phyloP scores from a whole-genome alignment of 2,113 vertebrate genomes.

The Cricetomys ansorgei region DNA sequence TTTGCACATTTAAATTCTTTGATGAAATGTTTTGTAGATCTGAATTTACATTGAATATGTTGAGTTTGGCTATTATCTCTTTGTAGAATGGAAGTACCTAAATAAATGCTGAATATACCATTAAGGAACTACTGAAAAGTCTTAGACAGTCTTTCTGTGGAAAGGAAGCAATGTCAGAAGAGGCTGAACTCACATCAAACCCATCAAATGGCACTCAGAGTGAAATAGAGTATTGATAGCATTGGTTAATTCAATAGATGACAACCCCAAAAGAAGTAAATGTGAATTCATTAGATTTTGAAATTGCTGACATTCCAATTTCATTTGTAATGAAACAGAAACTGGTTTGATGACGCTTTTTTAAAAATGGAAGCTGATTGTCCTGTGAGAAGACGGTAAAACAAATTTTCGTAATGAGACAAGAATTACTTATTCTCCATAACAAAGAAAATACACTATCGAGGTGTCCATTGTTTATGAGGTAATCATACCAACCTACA shows the following conservation, averaged over 20 bases:
- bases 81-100: neutral
- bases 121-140: neutral
- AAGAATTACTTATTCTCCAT: neutral
- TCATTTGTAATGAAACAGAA: conserved; percentile 5
- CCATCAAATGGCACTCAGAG: neutral
- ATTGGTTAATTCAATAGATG: neutral
- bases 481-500: neutral
- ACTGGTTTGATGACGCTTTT: neutral
- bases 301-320: neutral
- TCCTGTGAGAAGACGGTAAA: neutral
- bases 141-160: neutral
- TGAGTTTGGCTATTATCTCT: neutral
- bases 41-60: neutral
- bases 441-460: neutral
- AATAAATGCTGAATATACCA: neutral
- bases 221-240: neutral
- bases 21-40: neutral
- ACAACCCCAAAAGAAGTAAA: neutral
- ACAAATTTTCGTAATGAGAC: neutral
- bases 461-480: neutral
- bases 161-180: neutral
- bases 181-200: neutral
- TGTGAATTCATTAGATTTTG: neutral
- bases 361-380: neutral
- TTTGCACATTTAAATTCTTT: neutral